These are phyloP conservation scores for Amblyopsis rosae DNA, from an alignment of 2,113 vertebrate genomes.

Conservation along the genomic window DNA sequence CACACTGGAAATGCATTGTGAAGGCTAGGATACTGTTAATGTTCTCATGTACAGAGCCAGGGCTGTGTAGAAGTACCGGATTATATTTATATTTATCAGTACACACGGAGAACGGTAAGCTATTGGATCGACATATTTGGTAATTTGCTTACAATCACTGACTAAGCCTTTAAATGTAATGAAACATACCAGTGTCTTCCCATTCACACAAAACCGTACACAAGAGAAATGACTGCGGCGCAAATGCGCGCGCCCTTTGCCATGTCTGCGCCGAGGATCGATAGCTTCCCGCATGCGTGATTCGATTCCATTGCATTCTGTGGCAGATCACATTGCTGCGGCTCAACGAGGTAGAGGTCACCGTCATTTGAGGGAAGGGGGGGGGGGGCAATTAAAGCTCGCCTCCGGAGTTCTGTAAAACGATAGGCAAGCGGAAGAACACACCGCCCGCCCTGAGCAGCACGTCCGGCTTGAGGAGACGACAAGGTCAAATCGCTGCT, in stretches of 20 bases:
- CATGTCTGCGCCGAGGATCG: slow-evolving; percentile 25
- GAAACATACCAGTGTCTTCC: background rate
- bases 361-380: background rate
- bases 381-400: background rate
- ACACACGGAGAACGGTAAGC: background rate
- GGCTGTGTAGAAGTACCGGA: too few species aligned
- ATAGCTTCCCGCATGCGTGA: slow-evolving; percentile 29
- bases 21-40: too few species aligned
- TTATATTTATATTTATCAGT: too few species aligned
- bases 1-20: too few species aligned
- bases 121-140: too few species aligned
- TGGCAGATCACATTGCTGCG: slow-evolving; percentile 40
- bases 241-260: slow-evolving; percentile 14
- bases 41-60: too few species aligned
- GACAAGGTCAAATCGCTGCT: background rate
- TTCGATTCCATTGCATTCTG: background rate
- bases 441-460: too few species aligned
- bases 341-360: slow-evolving; percentile 25
- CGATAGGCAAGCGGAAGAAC: slow-evolving; percentile 8
- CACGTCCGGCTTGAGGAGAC: background rate
- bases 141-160: too few species aligned
- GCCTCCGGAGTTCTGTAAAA: background rate
- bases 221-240: background rate
- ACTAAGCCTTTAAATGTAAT: too few species aligned
- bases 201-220: background rate